Conservation (phyloP, 2,113 vertebrate genomes). For the Andinoacara biseriatus region DNA sequence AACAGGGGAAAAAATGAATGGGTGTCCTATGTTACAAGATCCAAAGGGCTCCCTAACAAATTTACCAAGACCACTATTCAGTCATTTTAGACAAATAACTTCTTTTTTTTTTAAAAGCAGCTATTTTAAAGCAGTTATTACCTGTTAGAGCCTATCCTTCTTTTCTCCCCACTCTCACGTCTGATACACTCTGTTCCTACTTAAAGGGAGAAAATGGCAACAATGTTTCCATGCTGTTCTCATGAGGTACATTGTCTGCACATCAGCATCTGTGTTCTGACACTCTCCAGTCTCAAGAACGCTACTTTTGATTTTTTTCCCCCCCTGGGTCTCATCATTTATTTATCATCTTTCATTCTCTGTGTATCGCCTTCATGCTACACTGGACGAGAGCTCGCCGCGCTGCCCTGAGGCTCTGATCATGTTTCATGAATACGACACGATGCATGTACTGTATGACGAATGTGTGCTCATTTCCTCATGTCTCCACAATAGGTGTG, state of each 20-base stretch:
- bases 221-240: neutral
- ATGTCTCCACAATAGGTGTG: neutral
- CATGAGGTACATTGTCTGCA: neutral
- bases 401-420: conserved; percentile 27
- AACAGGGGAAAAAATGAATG: neutral
- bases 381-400: neutral
- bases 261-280: neutral
- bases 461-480: neutral
- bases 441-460: neutral
- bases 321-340: conserved; percentile 39
- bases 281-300: neutral
- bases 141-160: neutral
- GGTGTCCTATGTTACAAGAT: neutral
- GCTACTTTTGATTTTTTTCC: neutral
- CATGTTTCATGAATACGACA: conserved; percentile 41
- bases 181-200: neutral
- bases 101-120: too few species aligned
- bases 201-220: neutral
- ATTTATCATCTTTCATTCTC: conserved; percentile 51
- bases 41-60: neutral
- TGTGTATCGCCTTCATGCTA: conserved; percentile 29
- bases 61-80: neutral
- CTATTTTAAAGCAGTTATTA: neutral
- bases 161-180: neutral
- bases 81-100: neutral